These are phyloP conservation scores for Cairina moschata DNA, from an alignment of 2,113 vertebrate species.

Conservation along the genomic window DNA sequence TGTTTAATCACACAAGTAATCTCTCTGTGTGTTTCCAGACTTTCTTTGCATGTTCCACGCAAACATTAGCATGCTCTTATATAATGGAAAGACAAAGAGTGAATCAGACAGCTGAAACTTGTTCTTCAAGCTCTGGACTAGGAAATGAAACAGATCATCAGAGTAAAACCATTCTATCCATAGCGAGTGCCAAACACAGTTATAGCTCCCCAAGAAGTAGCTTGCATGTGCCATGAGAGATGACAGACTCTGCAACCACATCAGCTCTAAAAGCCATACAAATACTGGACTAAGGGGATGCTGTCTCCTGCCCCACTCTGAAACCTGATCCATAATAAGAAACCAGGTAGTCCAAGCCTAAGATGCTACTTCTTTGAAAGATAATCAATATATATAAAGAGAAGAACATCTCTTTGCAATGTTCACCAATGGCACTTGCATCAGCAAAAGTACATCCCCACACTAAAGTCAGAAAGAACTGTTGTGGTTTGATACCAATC, in stretches of 20 bases:
- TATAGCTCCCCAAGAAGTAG: background rate
- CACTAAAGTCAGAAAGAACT: too few species aligned
- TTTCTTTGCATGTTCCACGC: background rate
- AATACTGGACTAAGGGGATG: background rate
- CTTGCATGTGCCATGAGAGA: rapidly evolving
- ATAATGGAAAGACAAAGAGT: background rate
- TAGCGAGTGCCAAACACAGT: background rate
- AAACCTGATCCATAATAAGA: background rate
- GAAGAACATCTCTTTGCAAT: background rate
- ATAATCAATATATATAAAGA: background rate
- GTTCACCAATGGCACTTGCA: too few species aligned
- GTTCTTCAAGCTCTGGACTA: background rate
- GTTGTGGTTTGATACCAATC: too few species aligned
- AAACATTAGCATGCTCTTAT: background rate
- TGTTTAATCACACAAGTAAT: background rate
- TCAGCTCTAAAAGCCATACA: background rate
- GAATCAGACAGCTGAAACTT: background rate
- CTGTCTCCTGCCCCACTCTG: background rate
- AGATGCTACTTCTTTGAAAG: background rate
- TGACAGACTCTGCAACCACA: background rate
- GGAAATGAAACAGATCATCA: background rate
- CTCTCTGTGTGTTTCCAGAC: background rate
- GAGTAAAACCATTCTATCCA: background rate
- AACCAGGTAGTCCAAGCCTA: background rate
- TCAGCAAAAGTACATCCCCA: too few species aligned